Base-by-base conservation (phyloP, 2,888 invertebrate genomes). In the Sarcophaga rosellei region DNA sequence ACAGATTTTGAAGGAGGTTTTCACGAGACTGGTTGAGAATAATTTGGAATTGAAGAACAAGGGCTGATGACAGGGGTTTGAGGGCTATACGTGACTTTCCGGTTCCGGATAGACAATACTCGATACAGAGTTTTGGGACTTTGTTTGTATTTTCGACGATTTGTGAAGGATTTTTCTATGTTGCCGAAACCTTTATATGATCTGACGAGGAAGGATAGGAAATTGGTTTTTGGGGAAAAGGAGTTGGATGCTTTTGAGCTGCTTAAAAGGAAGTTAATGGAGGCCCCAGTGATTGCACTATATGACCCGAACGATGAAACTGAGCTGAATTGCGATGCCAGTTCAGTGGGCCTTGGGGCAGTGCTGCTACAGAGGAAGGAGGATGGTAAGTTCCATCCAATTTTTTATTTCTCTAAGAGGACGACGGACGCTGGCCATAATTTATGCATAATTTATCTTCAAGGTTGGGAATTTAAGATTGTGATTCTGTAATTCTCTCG, bases 301-400 rank as follows among this genome's bases (percentile, higher is more conserved):
- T 93, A 90, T 72, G 85, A 90, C 47, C 90, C 90, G 25, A 77
- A 80, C 76, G 72, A 72, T 5, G 86, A 88, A 63, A 90, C 90
- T 12, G 90, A 92, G 84, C 70, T 92, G 6, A 91, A 92, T 78
- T 90, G 90, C 2, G 91, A 92, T 84, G 91, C 91, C 2, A 90
- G 90, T 12, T 25, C 20, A 20, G 86, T 87, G 66, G 35, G 35
- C 11, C 86, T 88, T 68, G 84, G 84, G 10, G 4, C 15, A 8
- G 8, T 35, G 8, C 8, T 35, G 1, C 35, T 44, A 15, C 20
- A 45, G 81, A 88, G 45, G 45, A 25, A 25, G 25, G 83, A 57
- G 17, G 17, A 70, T 35, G 35, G 35, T 8, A 35, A 35, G 8
- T 35, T 35, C 8, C 35, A 35, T 8, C 57, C 91, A 0, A 81